Conservation (phyloP, 2,888 invertebrate species). For the Acanthosepion pharaonis region DNA sequence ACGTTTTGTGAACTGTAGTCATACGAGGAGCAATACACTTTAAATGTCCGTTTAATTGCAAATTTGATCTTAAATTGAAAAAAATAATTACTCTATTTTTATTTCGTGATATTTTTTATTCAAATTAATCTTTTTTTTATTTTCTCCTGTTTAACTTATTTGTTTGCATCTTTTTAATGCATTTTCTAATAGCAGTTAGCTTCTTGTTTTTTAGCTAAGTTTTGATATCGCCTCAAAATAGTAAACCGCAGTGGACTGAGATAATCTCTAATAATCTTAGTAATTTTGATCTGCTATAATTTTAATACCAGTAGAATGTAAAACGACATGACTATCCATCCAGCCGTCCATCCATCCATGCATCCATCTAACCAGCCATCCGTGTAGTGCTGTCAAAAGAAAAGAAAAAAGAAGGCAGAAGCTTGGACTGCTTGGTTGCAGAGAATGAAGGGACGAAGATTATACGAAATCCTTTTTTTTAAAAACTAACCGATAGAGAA, state of each 20-base stretch:
- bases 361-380: background rate
- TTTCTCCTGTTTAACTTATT: background rate
- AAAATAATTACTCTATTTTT: background rate
- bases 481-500: background rate
- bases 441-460: background rate
- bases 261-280: conserved; percentile 6
- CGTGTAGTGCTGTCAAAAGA: background rate
- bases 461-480: background rate
- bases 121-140: background rate
- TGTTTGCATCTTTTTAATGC: background rate
- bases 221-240: background rate
- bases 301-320: conserved; percentile 33
- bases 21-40: background rate
- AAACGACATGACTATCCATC: background rate
- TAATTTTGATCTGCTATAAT: conserved; percentile 33
- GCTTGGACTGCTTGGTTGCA: background rate
- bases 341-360: background rate
- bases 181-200: background rate
- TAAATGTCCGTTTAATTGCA: background rate
- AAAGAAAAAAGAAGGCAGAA: background rate
- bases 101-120: background rate
- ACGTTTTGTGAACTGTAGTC: no score
- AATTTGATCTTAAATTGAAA: conserved; percentile 20
- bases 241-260: background rate
- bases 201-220: background rate